phyloP scores from a whole-genome alignment of 2,888 invertebrate species.

The Luperina nickerlii region DNA sequence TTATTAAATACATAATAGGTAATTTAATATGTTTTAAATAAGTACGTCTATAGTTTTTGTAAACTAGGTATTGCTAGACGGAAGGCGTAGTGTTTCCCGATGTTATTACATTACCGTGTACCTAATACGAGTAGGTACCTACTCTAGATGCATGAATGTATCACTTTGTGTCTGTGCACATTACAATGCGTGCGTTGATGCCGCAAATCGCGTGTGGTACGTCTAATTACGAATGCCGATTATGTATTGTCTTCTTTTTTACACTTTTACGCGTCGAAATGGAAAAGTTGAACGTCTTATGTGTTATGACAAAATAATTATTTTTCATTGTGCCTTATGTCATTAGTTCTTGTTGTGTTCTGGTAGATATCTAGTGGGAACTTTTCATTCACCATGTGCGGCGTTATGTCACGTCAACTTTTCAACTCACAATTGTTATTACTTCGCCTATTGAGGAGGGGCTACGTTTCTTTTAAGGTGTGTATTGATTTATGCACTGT shows the following conservation, averaged over 20 bases:
- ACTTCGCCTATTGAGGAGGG: slow-evolving; percentile 12
- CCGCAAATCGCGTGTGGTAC: slow-evolving; percentile 75
- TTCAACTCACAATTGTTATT: slow-evolving; percentile 19
- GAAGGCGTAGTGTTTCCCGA: slow-evolving; percentile 58
- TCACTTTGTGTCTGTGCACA: slow-evolving; percentile 30
- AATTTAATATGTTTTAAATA: background rate
- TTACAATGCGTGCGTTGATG: slow-evolving; percentile 62
- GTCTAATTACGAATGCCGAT: slow-evolving; percentile 79
- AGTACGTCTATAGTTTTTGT: slow-evolving; percentile 17
- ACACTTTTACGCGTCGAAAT: slow-evolving; percentile 81
- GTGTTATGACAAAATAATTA: slow-evolving; percentile 79
- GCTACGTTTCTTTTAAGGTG: background rate
- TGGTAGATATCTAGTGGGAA: slow-evolving; percentile 51
- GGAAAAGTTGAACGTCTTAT: slow-evolving; percentile 85
- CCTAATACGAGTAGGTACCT: slow-evolving; percentile 24
- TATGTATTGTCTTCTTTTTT: slow-evolving; percentile 84
- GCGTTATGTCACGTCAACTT: slow-evolving; percentile 39
- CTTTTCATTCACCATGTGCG: slow-evolving; percentile 27
- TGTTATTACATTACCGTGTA: slow-evolving; percentile 34
- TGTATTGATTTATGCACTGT: background rate
- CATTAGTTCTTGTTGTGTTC: slow-evolving; percentile 61
- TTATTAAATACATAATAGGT: background rate
- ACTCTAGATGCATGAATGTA: slow-evolving; percentile 32
- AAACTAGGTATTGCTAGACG: slow-evolving; percentile 41
- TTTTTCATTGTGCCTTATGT: slow-evolving; percentile 74